These are phyloP conservation scores for Hystrix cristata DNA, from an alignment of 2,113 vertebrate species.

Conservation along the genomic window DNA sequence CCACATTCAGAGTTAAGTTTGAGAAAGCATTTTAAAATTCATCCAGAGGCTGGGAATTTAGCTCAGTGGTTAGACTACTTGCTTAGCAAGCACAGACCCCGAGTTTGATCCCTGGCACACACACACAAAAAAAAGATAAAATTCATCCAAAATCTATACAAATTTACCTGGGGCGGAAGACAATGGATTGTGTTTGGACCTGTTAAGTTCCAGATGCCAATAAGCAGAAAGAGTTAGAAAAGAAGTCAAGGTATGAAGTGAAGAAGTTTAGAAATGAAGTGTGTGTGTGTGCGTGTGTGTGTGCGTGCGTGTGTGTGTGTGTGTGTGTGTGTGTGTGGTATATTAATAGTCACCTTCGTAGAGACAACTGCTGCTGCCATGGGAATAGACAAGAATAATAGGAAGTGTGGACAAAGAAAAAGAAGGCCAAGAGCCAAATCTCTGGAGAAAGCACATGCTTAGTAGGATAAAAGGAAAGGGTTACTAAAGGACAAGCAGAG, in stretches of 20 bases:
- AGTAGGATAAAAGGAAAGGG: not conserved
- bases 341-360: not conserved
- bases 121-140: not conserved
- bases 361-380: not conserved
- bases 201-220: not conserved
- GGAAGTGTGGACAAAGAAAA: not conserved
- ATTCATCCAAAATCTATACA: not conserved
- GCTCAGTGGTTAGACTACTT: too few relatives aligned
- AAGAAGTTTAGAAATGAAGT: not conserved
- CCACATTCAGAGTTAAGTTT: not conserved
- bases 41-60: not conserved
- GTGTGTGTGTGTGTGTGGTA: too few relatives aligned
- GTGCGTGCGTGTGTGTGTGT: not conserved
- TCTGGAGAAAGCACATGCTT: not conserved
- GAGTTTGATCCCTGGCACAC: too few relatives aligned
- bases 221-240: constrained; percentile 1
- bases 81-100: too few relatives aligned
- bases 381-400: not conserved
- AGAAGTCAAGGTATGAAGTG: not conserved
- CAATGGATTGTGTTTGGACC: constrained; percentile 28
- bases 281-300: too few relatives aligned
- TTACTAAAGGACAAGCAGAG: not conserved
- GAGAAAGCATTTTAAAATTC: constrained; percentile 35
- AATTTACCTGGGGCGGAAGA: not conserved
- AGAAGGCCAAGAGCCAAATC: not conserved